Conservation (phyloP, 2,888 invertebrate genomes). For the Tetragonula carbonaria region DNA sequence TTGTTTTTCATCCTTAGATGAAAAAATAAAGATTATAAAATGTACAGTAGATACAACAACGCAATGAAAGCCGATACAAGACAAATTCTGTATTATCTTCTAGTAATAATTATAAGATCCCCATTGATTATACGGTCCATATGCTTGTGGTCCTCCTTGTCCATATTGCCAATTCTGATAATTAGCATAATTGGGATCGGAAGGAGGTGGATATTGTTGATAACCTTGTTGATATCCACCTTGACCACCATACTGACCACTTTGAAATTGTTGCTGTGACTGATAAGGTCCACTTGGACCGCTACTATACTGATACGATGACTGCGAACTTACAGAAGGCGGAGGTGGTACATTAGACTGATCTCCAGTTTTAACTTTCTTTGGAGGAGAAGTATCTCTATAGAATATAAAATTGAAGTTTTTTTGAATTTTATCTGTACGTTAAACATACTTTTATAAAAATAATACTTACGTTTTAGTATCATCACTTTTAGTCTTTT, state of each 20-base stretch:
- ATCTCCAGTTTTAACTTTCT: slow-evolving; percentile 79
- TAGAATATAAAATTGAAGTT: neutral
- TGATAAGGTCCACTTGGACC: slow-evolving; percentile 82
- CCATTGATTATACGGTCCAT: slow-evolving; percentile 83
- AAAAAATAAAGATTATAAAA: slow-evolving; percentile 61
- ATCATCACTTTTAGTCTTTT: slow-evolving; percentile 88
- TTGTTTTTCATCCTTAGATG: slow-evolving; percentile 39
- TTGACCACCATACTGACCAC: slow-evolving; percentile 85
- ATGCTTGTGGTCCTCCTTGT: slow-evolving; percentile 82
- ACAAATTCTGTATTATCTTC: slow-evolving; percentile 44
- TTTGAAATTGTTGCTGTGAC: slow-evolving; percentile 82
- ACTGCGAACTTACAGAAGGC: slow-evolving; percentile 80
- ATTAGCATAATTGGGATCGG: slow-evolving; percentile 83
- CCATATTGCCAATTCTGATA: slow-evolving; percentile 83
- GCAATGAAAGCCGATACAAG: slow-evolving; percentile 49
- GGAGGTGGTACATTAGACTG: slow-evolving; percentile 79
- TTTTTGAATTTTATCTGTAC: neutral
- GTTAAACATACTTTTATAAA: neutral
- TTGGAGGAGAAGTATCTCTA: slow-evolving; percentile 81
- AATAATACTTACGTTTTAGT: slow-evolving; percentile 84
- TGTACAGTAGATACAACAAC: slow-evolving; percentile 65
- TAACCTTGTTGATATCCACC: slow-evolving; percentile 85
- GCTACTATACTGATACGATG: slow-evolving; percentile 83
- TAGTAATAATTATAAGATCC: slow-evolving; percentile 83
- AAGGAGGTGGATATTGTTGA: slow-evolving; percentile 82